Evolutionary conservation across 2,888 invertebrate genomes (phyloP).

Genomic region (Ormia ochracea): DNA sequence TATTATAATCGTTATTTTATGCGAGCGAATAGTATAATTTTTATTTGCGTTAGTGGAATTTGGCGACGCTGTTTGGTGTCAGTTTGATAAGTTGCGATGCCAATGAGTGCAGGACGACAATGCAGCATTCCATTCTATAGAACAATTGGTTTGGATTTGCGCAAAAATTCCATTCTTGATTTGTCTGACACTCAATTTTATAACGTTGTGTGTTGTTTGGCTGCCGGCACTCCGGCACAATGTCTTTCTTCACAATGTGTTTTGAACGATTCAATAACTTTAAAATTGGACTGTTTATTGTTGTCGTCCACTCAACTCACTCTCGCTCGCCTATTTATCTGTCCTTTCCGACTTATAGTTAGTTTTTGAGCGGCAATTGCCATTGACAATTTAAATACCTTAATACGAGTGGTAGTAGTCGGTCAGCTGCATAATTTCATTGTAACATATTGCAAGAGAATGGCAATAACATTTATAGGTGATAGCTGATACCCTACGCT

Average conservation of each 20-base stretch:
- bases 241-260: conserved; percentile 35
- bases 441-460: conserved; percentile 42
- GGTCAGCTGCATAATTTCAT: not conserved
- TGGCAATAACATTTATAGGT: not conserved
- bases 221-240: conserved; percentile 34
- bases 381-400: conserved; percentile 63
- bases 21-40: conserved; percentile 66
- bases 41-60: conserved; percentile 72
- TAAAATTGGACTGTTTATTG: conserved; percentile 59
- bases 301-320: conserved; percentile 26
- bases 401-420: conserved; percentile 53
- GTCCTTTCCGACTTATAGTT: conserved; percentile 25
- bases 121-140: conserved; percentile 56
- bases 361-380: conserved; percentile 53
- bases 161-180: conserved; percentile 66
- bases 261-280: conserved; percentile 65
- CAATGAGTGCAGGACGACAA: conserved; percentile 66
- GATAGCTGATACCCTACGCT: conserved; percentile 3
- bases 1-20: conserved; percentile 60
- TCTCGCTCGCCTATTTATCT: conserved; percentile 21
- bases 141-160: conserved; percentile 64
- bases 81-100: conserved; percentile 73
- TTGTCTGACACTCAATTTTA: conserved; percentile 66
- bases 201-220: conserved; percentile 34
- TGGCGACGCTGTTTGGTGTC: conserved; percentile 75